phyloP scores from a whole-genome alignment of 1,140 invertebrate genomes.

The Pogonomyrmex californicus region DNA sequence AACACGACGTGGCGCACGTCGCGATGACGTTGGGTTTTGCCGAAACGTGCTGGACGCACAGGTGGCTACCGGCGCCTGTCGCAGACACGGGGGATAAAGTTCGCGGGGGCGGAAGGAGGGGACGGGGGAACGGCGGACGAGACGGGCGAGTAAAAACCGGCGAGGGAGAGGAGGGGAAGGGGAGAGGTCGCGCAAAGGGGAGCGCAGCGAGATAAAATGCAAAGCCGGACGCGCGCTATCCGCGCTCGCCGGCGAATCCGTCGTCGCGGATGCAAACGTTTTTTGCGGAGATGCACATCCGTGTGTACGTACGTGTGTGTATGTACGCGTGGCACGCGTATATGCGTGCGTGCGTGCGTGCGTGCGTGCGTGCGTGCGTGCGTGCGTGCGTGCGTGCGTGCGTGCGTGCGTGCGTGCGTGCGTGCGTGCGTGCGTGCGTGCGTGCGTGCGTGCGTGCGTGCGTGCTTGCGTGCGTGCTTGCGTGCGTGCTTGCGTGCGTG shows the following conservation, averaged over 20 bases:
- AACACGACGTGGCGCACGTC: conserved; percentile 56
- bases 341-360: background rate
- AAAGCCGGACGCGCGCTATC: conserved; percentile 11
- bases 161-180: too few relatives aligned
- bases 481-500: too few relatives aligned
- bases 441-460: too few relatives aligned
- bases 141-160: too few relatives aligned
- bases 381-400: too few relatives aligned
- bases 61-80: conserved; percentile 60
- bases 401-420: too few relatives aligned
- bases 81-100: conserved; percentile 35
- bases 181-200: background rate
- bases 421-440: too few relatives aligned
- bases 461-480: too few relatives aligned
- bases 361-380: too few relatives aligned
- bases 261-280: background rate
- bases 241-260: conserved; percentile 23
- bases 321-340: background rate
- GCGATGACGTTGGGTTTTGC: conserved; percentile 65
- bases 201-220: background rate
- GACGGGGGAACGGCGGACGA: background rate
- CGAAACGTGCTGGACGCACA: conserved; percentile 70
- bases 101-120: conserved; percentile 32
- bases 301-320: background rate
- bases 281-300: background rate